Base-by-base conservation (phyloP, 2,113 vertebrate genomes). In the Archocentrus centrarchus region DNA sequence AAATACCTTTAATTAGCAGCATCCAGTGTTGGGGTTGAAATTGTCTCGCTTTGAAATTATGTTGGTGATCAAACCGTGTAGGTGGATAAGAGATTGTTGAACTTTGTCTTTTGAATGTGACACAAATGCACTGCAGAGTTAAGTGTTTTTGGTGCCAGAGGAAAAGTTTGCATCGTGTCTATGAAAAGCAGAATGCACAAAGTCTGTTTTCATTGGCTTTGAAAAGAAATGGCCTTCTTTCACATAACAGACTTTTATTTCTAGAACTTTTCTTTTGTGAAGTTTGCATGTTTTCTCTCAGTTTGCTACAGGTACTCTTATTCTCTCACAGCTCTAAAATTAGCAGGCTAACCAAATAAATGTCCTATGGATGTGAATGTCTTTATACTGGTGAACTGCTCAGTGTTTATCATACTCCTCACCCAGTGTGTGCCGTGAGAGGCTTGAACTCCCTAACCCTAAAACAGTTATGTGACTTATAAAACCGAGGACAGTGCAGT, bases 281-380 rank as follows among this genome's bases (percentile, higher is more conserved):
- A 73, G 6, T 55, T 73, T 44, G 44, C 24, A 75, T 79, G 44
- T 73, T 75, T 4, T 83, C 13, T 22, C 41, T 11, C 20, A 62
- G 55, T 87, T 24, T 77, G 53, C 18, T 32, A 7, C 15, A n/a
- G 66, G 44, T 47, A 30, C 8, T 47, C 70, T 27, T 30, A 35
- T 73, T 62, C 57, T 39, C 27, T 73, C 47, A 58, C 32, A 18
- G 58, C 62, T 20, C 8, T 62, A 75, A 79, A 10, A 59, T 50
- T 59, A 50, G 47, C 63, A 78, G 75, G 30, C 75, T 59, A 53
- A 57, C n/a, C 27, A 78, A 59, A 55, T 73, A 73, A 73, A 27
- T 70, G 20, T 39, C 47, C 22, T 10, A 47, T 64, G 15, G 14
- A 41, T 66, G 35, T 66, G 18, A 64, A 27, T 13, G 13, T n/a